Evolutionary conservation across 2,888 invertebrate species (phyloP), one percentile per base, ranked within the genome.

Genomic region (Beris morrisii): DNA sequence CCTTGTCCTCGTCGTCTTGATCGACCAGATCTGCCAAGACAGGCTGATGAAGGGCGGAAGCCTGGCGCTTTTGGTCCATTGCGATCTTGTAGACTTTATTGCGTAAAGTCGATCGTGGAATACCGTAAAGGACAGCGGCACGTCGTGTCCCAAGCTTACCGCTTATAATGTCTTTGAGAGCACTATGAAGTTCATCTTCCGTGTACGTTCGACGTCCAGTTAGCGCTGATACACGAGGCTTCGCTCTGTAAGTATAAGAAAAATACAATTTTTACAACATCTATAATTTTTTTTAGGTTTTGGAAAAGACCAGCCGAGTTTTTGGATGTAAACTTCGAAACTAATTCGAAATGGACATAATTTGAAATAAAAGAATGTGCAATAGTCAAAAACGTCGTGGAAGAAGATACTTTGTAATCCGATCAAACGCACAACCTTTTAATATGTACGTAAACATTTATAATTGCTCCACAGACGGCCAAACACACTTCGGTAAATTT

Each of bases 91-190:
- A 91, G 77, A 93, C 94, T 83, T 98, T 98, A 84, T 97, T 98
- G 70, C 97, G 87, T 59, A 98, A 87, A 31, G 97, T 97, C 71
- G 97, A 96, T 71, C 97, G 87, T 6, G 97, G 97, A 78, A 97
- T 96, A 74, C 96, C 95, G 82, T 98, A 98, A 74, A 96, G 90
- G 64, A 94, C 93, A 63, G 97, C 93, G 7, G 97, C 97, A 67
- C 97, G 85, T 54, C 97, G 84, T 5, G 96, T 95, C 71, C 96
- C 97, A 73, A 97, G 84, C 76, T 93, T 91, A 15, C 96, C 96
- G 72, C 91, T 91, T 80, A 94, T 91, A 77, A 97, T 95, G 81
- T 97, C 97, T 68, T 92, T 86, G 67, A 98, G 87, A n/a, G 97
- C 97, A 45, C 91, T 90, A 76, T 92, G 91, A 50, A 98, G 86